A percentile compares a stretch with the other conserved stretches of the same genome.
phyloP scores from a whole-genome alignment of 2,113 vertebrate species.

The Callaeas wilsoni region DNA sequence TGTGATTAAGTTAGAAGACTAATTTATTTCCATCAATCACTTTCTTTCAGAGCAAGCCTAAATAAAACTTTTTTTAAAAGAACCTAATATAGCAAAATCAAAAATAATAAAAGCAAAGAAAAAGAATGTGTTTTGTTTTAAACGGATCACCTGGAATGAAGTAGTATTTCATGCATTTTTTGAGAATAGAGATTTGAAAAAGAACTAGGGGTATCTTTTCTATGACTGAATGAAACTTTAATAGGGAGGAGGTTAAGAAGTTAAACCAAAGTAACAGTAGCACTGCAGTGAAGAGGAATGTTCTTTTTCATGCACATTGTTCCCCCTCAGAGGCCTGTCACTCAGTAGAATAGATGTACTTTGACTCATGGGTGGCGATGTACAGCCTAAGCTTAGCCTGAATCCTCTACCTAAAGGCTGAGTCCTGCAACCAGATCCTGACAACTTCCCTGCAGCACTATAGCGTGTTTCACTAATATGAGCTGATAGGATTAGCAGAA shows the following conservation, averaged over 20 bases:
- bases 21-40: background rate
- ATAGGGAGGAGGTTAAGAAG: constrained; percentile 72
- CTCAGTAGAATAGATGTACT: constrained; percentile 65
- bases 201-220: background rate
- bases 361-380: constrained; percentile 72
- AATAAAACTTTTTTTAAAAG: background rate
- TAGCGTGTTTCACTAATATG: constrained; percentile 42
- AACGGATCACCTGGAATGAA: background rate
- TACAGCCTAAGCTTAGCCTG: constrained; percentile 66
- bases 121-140: background rate
- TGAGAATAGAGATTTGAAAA: background rate
- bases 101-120: background rate
- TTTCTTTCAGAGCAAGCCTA: background rate
- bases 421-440: constrained; percentile 58
- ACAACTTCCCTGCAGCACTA: constrained; percentile 55
- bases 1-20: background rate
- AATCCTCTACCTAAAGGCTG: constrained; percentile 66
- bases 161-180: background rate
- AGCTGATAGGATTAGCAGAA: constrained; percentile 67
- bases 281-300: constrained; percentile 52
- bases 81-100: background rate
- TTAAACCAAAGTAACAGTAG: constrained; percentile 71
- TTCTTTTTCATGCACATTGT: constrained; percentile 63
- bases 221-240: constrained; percentile 25
- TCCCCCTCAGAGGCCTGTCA: constrained; percentile 68